These are phyloP conservation scores for Psittacara wagleri DNA, from an alignment of 2,113 vertebrate genomes.

Conservation along the genomic window DNA sequence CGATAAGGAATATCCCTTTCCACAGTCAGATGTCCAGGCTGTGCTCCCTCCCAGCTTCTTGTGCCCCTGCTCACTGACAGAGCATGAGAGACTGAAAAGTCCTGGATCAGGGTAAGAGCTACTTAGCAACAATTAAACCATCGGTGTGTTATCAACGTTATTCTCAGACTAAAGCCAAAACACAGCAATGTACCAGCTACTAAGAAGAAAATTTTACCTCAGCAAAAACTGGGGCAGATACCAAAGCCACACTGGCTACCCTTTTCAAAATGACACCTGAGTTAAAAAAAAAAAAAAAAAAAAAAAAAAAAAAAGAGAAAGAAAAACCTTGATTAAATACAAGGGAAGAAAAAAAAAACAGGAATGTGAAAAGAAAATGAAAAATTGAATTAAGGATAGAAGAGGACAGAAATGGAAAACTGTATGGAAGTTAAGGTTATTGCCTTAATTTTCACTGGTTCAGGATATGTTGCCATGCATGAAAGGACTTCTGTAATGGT, in stretches of 20 bases:
- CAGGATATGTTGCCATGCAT: not conserved
- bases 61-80: not conserved
- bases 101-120: not conserved
- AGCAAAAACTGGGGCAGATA: not conserved
- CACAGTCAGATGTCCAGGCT: not conserved
- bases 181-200: not conserved
- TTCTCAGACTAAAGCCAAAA: not conserved
- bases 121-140: not conserved
- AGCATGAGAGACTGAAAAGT: not conserved
- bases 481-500: not conserved
- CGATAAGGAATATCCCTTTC: not conserved
- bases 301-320: fast-evolving
- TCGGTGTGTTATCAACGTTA: not conserved
- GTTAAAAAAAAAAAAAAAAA: not conserved
- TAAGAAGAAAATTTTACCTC: not conserved
- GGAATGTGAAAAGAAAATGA: not conserved
- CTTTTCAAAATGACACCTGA: not conserved
- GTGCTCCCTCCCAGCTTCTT: not conserved
- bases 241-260: not conserved
- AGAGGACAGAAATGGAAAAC: not conserved
- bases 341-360: not conserved
- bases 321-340: not conserved
- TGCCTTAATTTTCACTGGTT: not conserved
- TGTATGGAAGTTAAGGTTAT: not conserved
- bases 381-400: not conserved